Conservation (phyloP, 2,888 invertebrate genomes). For the Synergus japonicus region DNA sequence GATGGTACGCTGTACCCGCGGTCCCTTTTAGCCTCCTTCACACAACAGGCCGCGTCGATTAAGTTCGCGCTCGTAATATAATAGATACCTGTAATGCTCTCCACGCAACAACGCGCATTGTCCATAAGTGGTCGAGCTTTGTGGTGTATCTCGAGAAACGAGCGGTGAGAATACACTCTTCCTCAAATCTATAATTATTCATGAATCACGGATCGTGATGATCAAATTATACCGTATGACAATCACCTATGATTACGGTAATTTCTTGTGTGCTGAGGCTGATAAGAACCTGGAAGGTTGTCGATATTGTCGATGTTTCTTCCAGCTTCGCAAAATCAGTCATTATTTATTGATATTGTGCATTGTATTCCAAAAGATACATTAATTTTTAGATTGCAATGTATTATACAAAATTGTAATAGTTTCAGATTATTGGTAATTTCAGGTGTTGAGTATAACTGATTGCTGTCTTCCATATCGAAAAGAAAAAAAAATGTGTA, state of each 20-base stretch:
- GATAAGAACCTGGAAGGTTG: conserved; percentile 4
- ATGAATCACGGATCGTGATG: conserved; percentile 34
- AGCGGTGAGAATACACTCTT: conserved; percentile 29
- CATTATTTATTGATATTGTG: background rate
- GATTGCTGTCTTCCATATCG: background rate
- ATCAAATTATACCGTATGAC: conserved; percentile 39
- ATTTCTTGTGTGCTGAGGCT: conserved; percentile 31
- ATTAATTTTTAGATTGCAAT: background rate
- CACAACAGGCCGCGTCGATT: conserved; percentile 59
- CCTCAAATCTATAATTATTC: conserved; percentile 41
- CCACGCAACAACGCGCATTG: conserved; percentile 46
- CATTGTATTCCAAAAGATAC: conserved; percentile 8
- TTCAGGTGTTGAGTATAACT: background rate
- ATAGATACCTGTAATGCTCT: conserved; percentile 55
- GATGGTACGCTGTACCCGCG: conserved; percentile 49
- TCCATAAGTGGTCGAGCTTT: conserved; percentile 42
- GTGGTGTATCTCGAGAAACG: conserved; percentile 14
- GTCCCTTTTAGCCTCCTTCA: conserved; percentile 52
- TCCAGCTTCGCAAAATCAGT: conserved; percentile 9
- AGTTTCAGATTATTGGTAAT: conserved; percentile 15
- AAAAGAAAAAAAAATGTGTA: too few relatives aligned
- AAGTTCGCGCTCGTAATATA: conserved; percentile 60
- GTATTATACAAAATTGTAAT: background rate
- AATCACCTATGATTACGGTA: conserved; percentile 41
- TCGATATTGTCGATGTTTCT: conserved; percentile 6